Conservation (phyloP, 2,797 vertebrate species). For the Enteromius trimaculatus region DNA sequence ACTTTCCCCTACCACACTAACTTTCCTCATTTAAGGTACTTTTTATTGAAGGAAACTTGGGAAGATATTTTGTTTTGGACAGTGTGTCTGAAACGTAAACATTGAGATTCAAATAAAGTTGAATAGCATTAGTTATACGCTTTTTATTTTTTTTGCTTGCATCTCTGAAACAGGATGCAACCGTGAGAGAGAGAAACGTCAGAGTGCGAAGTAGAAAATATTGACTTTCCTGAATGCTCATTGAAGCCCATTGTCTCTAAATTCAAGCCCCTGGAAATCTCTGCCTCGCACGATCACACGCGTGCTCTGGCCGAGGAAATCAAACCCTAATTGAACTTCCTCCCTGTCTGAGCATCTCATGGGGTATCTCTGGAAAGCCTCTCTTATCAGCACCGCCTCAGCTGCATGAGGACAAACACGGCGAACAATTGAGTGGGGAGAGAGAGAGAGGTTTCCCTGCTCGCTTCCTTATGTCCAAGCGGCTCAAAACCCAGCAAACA, state of each 20-base stretch:
- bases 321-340: slow-evolving; percentile 58
- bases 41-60: not conserved
- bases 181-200: not conserved
- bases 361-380: slow-evolving; percentile 63
- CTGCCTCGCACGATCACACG: not conserved
- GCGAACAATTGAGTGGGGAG: slow-evolving; percentile 72
- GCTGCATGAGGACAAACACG: slow-evolving; percentile 76
- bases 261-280: slow-evolving; percentile 18
- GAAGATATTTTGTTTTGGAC: not conserved
- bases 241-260: slow-evolving; percentile 24
- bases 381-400: slow-evolving; percentile 79
- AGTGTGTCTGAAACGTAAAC: not conserved
- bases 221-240: slow-evolving; percentile 24
- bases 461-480: slow-evolving; percentile 53
- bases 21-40: not conserved
- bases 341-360: slow-evolving; percentile 64
- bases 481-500: slow-evolving; percentile 62
- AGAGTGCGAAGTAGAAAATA: not conserved
- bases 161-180: slow-evolving; percentile 4
- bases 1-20: not conserved
- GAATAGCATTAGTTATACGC: not conserved
- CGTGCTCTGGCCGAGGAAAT: slow-evolving; percentile 30
- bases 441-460: slow-evolving; percentile 7
- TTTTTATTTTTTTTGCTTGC: too few relatives aligned
- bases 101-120: not conserved